These are phyloP conservation scores for Lutjanus erythropterus DNA, from an alignment of 2,113 vertebrate species.

Conservation along the genomic window DNA sequence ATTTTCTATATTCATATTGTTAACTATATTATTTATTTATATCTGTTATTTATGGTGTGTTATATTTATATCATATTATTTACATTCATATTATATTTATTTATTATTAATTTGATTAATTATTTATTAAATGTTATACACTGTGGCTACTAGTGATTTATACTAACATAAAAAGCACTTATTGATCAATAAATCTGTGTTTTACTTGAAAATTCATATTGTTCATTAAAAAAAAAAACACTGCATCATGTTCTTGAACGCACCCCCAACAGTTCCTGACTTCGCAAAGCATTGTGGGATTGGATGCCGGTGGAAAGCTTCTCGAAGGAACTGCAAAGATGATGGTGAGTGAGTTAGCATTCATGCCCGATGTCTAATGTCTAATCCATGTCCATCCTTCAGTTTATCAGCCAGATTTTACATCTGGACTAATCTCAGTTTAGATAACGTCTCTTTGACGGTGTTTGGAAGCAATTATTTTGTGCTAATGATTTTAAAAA, in stretches of 20 bases:
- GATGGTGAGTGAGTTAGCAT: slow-evolving; percentile 80
- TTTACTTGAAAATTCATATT: neutral
- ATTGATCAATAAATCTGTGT: neutral
- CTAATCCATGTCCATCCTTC: slow-evolving; percentile 73
- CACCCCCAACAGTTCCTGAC: neutral
- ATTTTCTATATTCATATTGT: too few relatives aligned
- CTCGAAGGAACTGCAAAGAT: slow-evolving; percentile 82
- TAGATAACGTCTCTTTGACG: fast-evolving
- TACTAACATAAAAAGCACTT: neutral
- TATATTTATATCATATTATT: neutral
- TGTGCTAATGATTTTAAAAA: neutral
- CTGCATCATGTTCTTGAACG: slow-evolving; percentile 51
- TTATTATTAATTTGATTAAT: neutral
- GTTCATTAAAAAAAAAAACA: neutral
- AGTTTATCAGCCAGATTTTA: fast-evolving
- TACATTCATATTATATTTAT: too few relatives aligned
- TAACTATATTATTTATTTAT: too few relatives aligned
- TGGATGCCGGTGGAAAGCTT: slow-evolving; percentile 67
- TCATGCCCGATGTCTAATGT: neutral
- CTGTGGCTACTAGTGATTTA: neutral
- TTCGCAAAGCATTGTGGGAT: slow-evolving; percentile 79
- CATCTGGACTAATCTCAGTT: fast-evolving
- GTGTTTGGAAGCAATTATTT: slow-evolving; percentile 17
- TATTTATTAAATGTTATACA: neutral
- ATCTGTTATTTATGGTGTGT: neutral